These are phyloP conservation scores for Pseudomugil tenellus DNA, from an alignment of 2,797 vertebrate species.

Conservation along the genomic window DNA sequence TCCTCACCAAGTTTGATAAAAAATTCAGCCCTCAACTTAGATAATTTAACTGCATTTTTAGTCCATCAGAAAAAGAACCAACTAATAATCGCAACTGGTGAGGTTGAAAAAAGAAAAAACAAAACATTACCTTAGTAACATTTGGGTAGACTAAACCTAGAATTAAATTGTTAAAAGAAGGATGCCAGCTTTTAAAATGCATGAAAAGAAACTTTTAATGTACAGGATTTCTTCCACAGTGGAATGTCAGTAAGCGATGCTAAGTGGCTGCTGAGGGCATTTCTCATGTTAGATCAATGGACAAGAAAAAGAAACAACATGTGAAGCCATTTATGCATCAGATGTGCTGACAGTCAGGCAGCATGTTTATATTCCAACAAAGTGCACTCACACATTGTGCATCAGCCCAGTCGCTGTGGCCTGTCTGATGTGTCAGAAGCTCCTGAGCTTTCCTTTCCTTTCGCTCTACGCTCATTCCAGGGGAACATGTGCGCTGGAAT, in stretches of 20 bases:
- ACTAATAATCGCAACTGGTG: background rate
- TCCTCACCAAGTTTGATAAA: background rate
- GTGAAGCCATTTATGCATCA: conserved; percentile 43
- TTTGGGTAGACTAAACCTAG: background rate
- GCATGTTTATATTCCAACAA: conserved; percentile 63
- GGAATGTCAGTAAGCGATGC: conserved; percentile 36
- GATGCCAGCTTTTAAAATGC: conserved; percentile 4
- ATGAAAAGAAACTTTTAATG: conserved; percentile 18
- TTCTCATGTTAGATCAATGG: conserved; percentile 19
- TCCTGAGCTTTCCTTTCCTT: conserved; percentile 42
- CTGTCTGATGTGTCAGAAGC: conserved; percentile 64
- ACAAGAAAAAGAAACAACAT: conserved; percentile 19
- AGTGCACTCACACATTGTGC: conserved; percentile 61
- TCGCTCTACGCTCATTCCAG: conserved; percentile 63
- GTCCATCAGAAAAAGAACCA: background rate
- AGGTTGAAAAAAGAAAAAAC: background rate
- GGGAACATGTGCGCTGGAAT: conserved; percentile 83
- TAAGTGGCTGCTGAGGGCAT: conserved; percentile 48
- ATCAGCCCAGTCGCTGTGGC: conserved; percentile 56
- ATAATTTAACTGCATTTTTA: background rate
- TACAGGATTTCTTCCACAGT: background rate
- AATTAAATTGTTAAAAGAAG: background rate
- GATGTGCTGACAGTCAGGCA: conserved; percentile 66
- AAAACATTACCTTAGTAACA: background rate
- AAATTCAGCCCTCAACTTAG: background rate